Evolutionary conservation across 2,113 vertebrate genomes (phyloP), one percentile per base, ranked within the genome.

Genomic region (Noctilio leporinus): DNA sequence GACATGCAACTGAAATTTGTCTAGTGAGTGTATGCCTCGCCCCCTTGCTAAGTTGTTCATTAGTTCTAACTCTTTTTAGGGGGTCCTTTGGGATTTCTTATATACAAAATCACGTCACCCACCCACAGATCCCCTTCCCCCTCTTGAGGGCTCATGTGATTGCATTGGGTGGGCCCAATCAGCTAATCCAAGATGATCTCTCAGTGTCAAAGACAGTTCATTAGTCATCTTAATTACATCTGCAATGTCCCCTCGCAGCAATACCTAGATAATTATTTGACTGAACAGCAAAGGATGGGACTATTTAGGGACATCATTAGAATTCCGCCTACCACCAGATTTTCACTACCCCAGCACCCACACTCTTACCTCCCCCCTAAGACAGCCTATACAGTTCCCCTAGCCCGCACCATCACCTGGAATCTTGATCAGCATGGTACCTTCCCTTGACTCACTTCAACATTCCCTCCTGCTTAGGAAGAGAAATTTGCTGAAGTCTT

Each of bases 401-500:
- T 7, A 11, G 20, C 47, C 16, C 10, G 26, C 9, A 19, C 76
- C 4, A 7, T 2, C 9, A 35, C 64, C 62, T 76, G 6, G 7
- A 5, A 45, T 16, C 20, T 57, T 53, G 57, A 16, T 59, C n/a
- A 1, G 7, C 11, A 1, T 0, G 45, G 24, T 7, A 2, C 8
- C 16, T 76, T 89, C 45, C 40, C 30, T 82, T 91, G 3, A 55
- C n/a, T 94, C 67, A 73, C 33, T 17, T 49, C 2, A 15, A 1
- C 87, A 80, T 11, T 84, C 10, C 82, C 49, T 30, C n/a, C 55
- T 62, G 33, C 65, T 81, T 92, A 98, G 98, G 94, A 85, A 24
- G 96, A 59, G 86, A 89, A 94, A 57, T 76, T 93, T 11, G 69
- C 77, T 59, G 75, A 47, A 59, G 87, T 20, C 47, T 57, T 30